Evolutionary conservation across 2,888 invertebrate species (phyloP).

Genomic region (Malthinus flaveolus): DNA sequence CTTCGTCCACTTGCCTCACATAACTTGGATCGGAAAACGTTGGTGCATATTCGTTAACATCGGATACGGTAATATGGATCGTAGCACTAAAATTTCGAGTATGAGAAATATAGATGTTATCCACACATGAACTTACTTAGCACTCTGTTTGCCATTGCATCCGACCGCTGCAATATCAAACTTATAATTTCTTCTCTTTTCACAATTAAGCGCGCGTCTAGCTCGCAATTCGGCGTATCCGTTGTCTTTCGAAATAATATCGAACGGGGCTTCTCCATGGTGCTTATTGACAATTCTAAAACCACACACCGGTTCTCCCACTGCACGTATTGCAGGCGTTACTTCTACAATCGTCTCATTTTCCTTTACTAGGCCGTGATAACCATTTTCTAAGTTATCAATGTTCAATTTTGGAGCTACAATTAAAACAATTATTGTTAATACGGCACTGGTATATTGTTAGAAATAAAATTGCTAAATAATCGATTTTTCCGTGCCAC

Average conservation of each 20-base stretch:
- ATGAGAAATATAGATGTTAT: not conserved
- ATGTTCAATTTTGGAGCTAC: conserved; percentile 74
- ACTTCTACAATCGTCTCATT: conserved; percentile 92
- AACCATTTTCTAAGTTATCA: conserved; percentile 82
- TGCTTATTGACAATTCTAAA: conserved; percentile 90
- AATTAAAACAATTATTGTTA: conserved; percentile 43
- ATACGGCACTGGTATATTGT: too few relatives aligned
- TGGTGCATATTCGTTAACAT: conserved; percentile 95
- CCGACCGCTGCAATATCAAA: conserved; percentile 94
- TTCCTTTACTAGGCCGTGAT: conserved; percentile 90
- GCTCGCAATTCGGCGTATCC: conserved; percentile 85
- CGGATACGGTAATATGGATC: conserved; percentile 91
- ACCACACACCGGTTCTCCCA: conserved; percentile 76
- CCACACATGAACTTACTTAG: conserved; percentile 48
- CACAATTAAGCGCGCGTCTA: conserved; percentile 85
- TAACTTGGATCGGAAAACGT: conserved; percentile 90
- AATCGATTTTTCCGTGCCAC: too few relatives aligned
- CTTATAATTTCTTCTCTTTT: conserved; percentile 91
- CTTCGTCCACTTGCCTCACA: conserved; percentile 88
- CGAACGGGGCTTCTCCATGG: conserved; percentile 91
- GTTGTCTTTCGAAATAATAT: conserved; percentile 55
- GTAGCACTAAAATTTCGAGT: conserved; percentile 68
- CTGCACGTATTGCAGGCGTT: conserved; percentile 86
- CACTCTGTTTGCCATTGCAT: conserved; percentile 77
- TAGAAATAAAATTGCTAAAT: too few relatives aligned